Base-by-base conservation (phyloP, 2,797 vertebrate genomes). In the Myotis planiceps region DNA sequence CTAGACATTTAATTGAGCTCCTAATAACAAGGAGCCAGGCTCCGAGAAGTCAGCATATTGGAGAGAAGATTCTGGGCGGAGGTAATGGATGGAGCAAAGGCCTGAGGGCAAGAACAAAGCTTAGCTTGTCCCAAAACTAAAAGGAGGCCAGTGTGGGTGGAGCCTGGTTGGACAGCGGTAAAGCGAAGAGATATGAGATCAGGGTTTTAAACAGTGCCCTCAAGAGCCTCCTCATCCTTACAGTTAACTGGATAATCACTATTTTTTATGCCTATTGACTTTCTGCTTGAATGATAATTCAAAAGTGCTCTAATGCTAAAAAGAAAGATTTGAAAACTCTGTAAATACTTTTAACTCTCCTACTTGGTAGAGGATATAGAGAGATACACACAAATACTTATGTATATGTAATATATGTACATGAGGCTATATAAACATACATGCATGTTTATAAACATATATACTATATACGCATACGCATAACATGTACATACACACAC, bases 261-360 rank as follows among this genome's bases (percentile, higher is more conserved):
- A 27, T 37, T 18, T 60, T 92, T 66, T 58, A 79, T 68, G 39
- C 5, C 18, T 51, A 71, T 6, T 88, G 88, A 82, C 68, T 93
- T 96, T 75, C 74, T 90, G 85, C 74, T 94, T 37, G 39, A 74
- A 34, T 18, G 66, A 58, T 29, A 34, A 84, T 53, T 88, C 58
- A 80, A 32, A 76, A 80, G 81, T 65, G 9, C 79, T 60, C 19
- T 51, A 32, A 82, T 39, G 6, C 74, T 69, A 85, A 88, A 88
- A 55, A 72, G 45, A 68, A 93, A 83, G n/a, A 74, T 76, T 29
- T 75, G 55, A 81, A 83, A 86, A 75, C 16, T 19, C 29, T 51
- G 9, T 60, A 51, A 71, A 53, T 51, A 69, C 47, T 92, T 76
- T 90, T 32, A 92, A 68, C 49, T 83, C 53, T 65, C 42, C 45